Evolutionary conservation across 2,797 vertebrate species (phyloP).

Genomic region (Ambastaia sidthimunki): DNA sequence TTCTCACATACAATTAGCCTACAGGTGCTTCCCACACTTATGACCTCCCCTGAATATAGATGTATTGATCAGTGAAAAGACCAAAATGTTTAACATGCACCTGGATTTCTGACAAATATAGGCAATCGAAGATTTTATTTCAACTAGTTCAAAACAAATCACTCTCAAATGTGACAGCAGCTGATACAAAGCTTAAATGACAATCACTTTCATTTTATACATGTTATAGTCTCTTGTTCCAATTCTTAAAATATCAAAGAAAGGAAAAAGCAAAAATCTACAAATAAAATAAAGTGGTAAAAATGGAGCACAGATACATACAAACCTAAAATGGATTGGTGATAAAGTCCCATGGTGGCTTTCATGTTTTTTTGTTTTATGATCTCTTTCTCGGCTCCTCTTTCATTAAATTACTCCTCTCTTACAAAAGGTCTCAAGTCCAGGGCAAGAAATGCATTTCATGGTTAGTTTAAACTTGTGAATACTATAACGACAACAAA

Average conservation of each 20-base stretch:
- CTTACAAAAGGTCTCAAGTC: slow-evolving; percentile 52
- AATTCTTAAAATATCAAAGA: slow-evolving; percentile 87
- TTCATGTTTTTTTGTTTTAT: slow-evolving; percentile 42
- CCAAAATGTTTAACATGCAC: slow-evolving; percentile 88
- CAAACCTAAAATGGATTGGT: slow-evolving; percentile 73
- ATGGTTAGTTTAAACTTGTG: slow-evolving; percentile 94
- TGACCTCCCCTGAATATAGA: neutral
- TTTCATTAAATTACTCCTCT: slow-evolving; percentile 1
- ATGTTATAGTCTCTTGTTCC: slow-evolving; percentile 77
- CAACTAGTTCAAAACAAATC: slow-evolving; percentile 73
- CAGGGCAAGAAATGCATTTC: slow-evolving; percentile 69
- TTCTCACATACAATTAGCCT: slow-evolving; percentile 76
- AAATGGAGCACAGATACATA: slow-evolving; percentile 87
- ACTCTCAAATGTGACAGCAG: slow-evolving; percentile 88
- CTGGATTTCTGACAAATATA: slow-evolving; percentile 86
- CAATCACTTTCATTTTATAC: slow-evolving; percentile 84
- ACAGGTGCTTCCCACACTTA: slow-evolving; percentile 55
- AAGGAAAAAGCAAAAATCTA: slow-evolving; percentile 78
- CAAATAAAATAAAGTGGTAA: slow-evolving; percentile 85
- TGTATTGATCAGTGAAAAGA: slow-evolving; percentile 75
- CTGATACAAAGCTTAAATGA: slow-evolving; percentile 85
- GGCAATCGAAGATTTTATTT: slow-evolving; percentile 83
- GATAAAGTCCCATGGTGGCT: slow-evolving; percentile 59
- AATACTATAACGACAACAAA: slow-evolving; percentile 87
- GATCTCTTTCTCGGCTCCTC: slow-evolving; percentile 37